Base-by-base conservation (phyloP, 2,113 vertebrate species). In the Cynoglossus semilaevis region DNA sequence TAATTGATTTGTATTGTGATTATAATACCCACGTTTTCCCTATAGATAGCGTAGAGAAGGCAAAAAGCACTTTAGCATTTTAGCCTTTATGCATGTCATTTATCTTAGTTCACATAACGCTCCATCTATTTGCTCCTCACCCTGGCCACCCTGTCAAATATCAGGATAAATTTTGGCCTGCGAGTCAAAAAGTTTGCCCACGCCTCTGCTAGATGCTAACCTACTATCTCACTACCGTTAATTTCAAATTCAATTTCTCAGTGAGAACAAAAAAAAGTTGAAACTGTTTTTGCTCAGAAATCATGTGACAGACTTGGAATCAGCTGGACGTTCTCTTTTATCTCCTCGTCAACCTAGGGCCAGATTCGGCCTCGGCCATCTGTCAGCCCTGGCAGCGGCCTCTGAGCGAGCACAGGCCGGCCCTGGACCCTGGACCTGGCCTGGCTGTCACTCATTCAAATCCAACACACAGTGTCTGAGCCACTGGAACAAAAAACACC, bases 251-350 rank as follows among this genome's bases (percentile, higher is more conserved):
- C 14, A 12, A 13, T 41, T 13, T 13, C 38, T 41, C 4, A 13
- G 9, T 41, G 9, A 10, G 12, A 12, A 10, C 8, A 38, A 13
- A 41, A 41, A 38, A 14, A 13, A 13, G 38, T 12, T 41, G 38
- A 41, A 41, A 41, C 5, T 41, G 11, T 41, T 41, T 43, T n/a
- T 43, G 10, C 10, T 40, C 38, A 41, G 38, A 41, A 41, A 17
- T 16, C 19, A 41, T 0, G 42, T 51, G 14, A 60, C 72, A 79
- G 72, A 79, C 63, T 70, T 76, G 43, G 40, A 47, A 45, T 82
- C 80, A 82, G 80, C 72, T 79, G 66, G 69, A 65, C 60, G 11
- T 57, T 60, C 43, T 58, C 60, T 79, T 44, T 79, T 72, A 61
- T 70, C 46, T 59, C 44, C 40, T 37, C 48, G 75, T 63, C 57